Evolutionary conservation across 2,797 vertebrate genomes (phyloP).

Genomic region (Pangasius sanitwongsei): DNA sequence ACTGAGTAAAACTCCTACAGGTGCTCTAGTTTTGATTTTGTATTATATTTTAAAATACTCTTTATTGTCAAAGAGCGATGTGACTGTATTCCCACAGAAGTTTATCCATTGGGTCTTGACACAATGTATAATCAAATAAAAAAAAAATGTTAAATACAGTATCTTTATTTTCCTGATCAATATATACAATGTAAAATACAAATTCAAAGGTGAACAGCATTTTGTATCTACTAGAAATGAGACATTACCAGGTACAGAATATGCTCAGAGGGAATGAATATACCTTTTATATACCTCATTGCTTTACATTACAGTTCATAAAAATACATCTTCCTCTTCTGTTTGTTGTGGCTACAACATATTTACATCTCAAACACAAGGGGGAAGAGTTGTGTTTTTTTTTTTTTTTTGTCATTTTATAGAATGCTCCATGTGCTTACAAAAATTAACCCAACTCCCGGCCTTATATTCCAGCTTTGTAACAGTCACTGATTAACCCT

Average conservation of each 20-base stretch:
- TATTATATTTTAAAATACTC: constrained; percentile 25
- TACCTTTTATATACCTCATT: constrained; percentile 58
- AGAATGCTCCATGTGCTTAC: constrained; percentile 30
- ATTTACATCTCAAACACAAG: constrained; percentile 69
- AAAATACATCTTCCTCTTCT: constrained; percentile 71
- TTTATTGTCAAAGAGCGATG: constrained; percentile 14
- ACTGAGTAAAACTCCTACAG: background rate
- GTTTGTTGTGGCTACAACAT: constrained; percentile 61
- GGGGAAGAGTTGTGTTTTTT: constrained; percentile 5
- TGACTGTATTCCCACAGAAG: constrained; percentile 1
- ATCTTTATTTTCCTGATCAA: constrained; percentile 68
- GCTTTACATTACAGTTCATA: constrained; percentile 67
- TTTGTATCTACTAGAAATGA: constrained; percentile 63
- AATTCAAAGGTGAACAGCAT: constrained; percentile 63
- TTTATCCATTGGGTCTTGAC: background rate
- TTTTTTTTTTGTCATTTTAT: constrained; percentile 28
- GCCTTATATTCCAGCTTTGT: constrained; percentile 21
- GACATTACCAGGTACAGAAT: constrained; percentile 62
- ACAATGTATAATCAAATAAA: constrained; percentile 6
- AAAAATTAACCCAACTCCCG: constrained; percentile 8
- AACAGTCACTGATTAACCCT: constrained; percentile 34
- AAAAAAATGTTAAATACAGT: constrained; percentile 50
- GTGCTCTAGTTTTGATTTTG: background rate
- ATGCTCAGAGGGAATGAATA: constrained; percentile 70
- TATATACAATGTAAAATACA: constrained; percentile 69